A percentile compares a stretch with the other conserved stretches of the same genome.
These are phyloP conservation scores for Danio kyathit DNA, from an alignment of 2,797 vertebrate species.

Conservation along the genomic window DNA sequence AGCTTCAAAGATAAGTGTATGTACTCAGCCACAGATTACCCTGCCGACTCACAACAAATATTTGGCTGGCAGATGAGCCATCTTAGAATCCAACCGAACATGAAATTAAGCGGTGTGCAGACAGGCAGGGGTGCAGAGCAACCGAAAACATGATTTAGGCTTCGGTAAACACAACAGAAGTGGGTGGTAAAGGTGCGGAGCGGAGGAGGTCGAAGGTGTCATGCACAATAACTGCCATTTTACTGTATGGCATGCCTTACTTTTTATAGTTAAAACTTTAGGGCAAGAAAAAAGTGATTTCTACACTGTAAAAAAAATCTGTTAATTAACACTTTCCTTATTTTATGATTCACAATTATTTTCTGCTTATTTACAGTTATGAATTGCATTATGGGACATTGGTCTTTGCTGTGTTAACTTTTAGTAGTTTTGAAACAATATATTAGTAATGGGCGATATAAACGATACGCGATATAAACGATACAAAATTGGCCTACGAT, in stretches of 20 bases:
- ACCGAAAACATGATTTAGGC: slow-evolving; percentile 58
- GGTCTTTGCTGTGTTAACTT: too few species aligned
- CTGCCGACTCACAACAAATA: slow-evolving; percentile 79
- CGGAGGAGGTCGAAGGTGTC: slow-evolving; percentile 37
- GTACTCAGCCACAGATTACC: slow-evolving; percentile 72
- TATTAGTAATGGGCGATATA: too few species aligned
- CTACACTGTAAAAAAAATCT: too few species aligned
- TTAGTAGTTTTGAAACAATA: too few species aligned
- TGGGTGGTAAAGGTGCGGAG: neutral
- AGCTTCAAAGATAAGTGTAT: slow-evolving; percentile 61
- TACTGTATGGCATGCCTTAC: neutral
- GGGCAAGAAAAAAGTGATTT: neutral
- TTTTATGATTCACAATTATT: too few species aligned
- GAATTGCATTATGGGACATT: too few species aligned
- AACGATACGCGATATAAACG: too few species aligned
- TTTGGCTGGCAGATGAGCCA: slow-evolving; percentile 80
- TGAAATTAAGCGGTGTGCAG: slow-evolving; percentile 79
- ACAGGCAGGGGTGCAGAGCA: slow-evolving; percentile 64
- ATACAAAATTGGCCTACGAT: too few species aligned
- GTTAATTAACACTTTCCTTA: too few species aligned
- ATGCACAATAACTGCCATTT: neutral
- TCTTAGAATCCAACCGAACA: slow-evolving; percentile 80
- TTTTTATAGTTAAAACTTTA: neutral
- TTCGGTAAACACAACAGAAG: slow-evolving; percentile 48
- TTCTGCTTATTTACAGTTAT: too few species aligned